These are phyloP conservation scores for Bradypus variegatus DNA, from an alignment of 2,797 vertebrate genomes.

Conservation along the genomic window DNA sequence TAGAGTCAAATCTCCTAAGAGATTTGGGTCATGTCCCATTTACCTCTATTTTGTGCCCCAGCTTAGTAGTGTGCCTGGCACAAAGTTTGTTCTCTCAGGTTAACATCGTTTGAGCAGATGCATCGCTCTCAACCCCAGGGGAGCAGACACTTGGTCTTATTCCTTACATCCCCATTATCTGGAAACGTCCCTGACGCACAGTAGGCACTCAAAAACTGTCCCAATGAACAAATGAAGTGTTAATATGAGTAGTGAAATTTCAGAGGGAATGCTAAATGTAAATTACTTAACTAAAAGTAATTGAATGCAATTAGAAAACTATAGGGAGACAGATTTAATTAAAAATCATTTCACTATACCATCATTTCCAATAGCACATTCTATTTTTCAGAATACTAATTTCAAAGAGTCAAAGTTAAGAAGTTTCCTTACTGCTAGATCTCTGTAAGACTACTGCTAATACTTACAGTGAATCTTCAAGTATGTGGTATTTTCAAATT, in stretches of 20 bases:
- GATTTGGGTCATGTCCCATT: background rate
- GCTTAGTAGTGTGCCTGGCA: background rate
- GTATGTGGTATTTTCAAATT: background rate
- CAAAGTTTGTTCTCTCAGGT: background rate
- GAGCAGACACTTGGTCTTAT: background rate
- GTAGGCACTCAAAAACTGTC: background rate
- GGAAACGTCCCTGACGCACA: background rate
- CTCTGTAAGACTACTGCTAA: background rate
- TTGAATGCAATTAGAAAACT: background rate
- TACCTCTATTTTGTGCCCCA: background rate
- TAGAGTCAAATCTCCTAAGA: background rate
- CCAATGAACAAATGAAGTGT: background rate
- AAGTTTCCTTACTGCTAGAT: background rate
- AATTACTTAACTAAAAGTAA: background rate
- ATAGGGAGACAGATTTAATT: background rate
- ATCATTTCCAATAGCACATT: background rate
- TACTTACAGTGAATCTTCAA: background rate
- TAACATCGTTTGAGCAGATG: background rate
- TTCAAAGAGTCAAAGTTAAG: background rate
- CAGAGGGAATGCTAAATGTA: background rate
- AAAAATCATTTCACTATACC: background rate
- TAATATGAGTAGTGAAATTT: background rate
- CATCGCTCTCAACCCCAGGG: background rate
- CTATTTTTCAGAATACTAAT: background rate
- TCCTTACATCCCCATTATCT: background rate